Evolutionary conservation across 2,797 vertebrate species (phyloP).

Genomic region (Sebastes nivosus): DNA sequence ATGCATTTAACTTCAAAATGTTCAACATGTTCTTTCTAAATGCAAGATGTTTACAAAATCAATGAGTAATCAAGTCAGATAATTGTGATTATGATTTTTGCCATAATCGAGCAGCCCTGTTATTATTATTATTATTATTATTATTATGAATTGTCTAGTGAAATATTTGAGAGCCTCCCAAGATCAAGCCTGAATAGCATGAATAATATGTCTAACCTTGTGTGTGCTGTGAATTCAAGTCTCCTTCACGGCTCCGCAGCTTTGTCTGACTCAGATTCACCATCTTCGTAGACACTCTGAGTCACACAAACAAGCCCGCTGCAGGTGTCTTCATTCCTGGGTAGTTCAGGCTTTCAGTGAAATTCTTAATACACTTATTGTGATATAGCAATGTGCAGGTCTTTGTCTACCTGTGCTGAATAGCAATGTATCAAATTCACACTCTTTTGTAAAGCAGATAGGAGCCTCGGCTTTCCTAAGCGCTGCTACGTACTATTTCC

Average conservation of each 20-base stretch:
- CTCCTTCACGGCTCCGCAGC: conserved; percentile 12
- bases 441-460: conserved; percentile 13
- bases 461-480: not conserved
- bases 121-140: not conserved
- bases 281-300: conserved; percentile 15
- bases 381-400: not conserved
- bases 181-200: not conserved
- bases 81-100: too few species aligned
- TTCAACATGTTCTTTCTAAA: too few species aligned
- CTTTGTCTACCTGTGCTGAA: conserved; percentile 19
- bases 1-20: too few species aligned
- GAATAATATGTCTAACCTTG: not conserved
- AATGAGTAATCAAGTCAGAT: too few species aligned
- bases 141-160: not conserved
- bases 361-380: conserved; percentile 10
- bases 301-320: conserved; percentile 27
- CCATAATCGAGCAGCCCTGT: not conserved
- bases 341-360: conserved; percentile 15
- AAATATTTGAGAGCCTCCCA: not conserved
- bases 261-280: conserved; percentile 31
- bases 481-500: conserved; percentile 16
- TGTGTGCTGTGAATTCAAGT: conserved; percentile 9
- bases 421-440: conserved; percentile 8
- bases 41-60: too few species aligned
- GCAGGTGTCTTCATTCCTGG: conserved; percentile 15